Percentiles rank a stretch among this genome's conserved stretches.
These are phyloP conservation scores for Colostygia pectinataria DNA, from an alignment of 2,888 invertebrate genomes.

Conservation along the genomic window DNA sequence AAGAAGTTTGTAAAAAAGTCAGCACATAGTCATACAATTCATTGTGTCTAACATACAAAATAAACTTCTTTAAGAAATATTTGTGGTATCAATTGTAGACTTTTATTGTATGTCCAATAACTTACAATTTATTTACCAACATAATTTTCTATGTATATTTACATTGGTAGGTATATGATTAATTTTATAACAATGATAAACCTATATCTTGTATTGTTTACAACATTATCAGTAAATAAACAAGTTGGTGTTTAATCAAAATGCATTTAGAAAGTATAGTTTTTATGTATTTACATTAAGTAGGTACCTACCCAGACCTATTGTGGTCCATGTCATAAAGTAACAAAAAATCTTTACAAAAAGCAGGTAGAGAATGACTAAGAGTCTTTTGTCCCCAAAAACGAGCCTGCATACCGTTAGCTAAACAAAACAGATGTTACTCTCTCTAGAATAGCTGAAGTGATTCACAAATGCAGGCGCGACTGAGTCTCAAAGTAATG, in stretches of 20 bases:
- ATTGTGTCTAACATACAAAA: too few species aligned
- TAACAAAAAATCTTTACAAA: conserved; percentile 59
- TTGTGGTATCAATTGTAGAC: too few species aligned
- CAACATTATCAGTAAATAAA: conserved; percentile 6
- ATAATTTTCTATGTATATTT: too few species aligned
- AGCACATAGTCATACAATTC: too few species aligned
- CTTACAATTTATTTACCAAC: too few species aligned
- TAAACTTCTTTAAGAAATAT: too few species aligned
- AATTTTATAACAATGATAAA: too few species aligned
- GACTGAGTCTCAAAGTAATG: conserved; percentile 55
- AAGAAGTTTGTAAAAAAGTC: too few species aligned
- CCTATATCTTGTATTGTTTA: too few species aligned
- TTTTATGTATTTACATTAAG: conserved; percentile 2
- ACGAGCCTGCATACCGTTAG: conserved; percentile 73
- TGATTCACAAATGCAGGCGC: conserved; percentile 50
- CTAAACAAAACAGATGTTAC: conserved; percentile 69
- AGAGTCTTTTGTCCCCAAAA: conserved; percentile 74
- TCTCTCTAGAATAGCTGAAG: conserved; percentile 65
- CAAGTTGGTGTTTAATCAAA: background rate
- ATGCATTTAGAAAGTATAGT: background rate
- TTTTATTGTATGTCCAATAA: too few species aligned
- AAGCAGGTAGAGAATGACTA: conserved; percentile 73
- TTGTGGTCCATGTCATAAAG: conserved; percentile 24
- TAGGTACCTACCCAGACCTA: conserved; percentile 14
- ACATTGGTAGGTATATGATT: too few species aligned